A percentile compares a stretch with the other conserved stretches of the same genome.
phyloP scores from a whole-genome alignment of 2,888 invertebrate species.

The Plebejus melissa region DNA sequence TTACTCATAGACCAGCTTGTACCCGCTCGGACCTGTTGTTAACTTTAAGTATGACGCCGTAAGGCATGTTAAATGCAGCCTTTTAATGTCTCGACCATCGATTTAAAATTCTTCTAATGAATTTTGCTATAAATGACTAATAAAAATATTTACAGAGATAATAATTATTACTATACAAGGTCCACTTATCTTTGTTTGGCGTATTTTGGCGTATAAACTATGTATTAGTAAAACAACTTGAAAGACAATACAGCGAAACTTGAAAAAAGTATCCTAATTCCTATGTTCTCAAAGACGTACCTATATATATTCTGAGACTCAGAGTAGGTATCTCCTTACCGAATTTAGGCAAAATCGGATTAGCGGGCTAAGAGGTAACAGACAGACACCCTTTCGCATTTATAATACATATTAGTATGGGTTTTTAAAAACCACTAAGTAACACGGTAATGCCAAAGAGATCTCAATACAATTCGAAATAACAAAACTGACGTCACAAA shows the following conservation, averaged over 20 bases:
- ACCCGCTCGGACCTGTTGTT: constrained; percentile 37
- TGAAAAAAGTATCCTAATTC: neutral
- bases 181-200: neutral
- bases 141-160: neutral
- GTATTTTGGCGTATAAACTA: too few relatives aligned
- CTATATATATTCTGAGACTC: too few relatives aligned
- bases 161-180: neutral
- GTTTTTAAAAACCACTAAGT: neutral
- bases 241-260: neutral
- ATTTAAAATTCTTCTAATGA: neutral
- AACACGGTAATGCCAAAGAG: neutral
- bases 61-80: neutral
- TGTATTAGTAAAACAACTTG: neutral
- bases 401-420: neutral
- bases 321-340: too few relatives aligned
- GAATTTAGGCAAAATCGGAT: too few relatives aligned
- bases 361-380: too few relatives aligned
- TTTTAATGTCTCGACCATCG: neutral
- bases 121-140: neutral
- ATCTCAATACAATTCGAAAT: constrained; percentile 38
- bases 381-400: too few relatives aligned
- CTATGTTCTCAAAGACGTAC: too few relatives aligned
- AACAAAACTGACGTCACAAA: constrained; percentile 53
- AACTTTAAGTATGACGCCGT: neutral
- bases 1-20: constrained; percentile 67